A percentile compares a stretch with the other conserved stretches of the same genome.
phyloP scores from a whole-genome alignment of 2,113 vertebrate genomes.

The Poeciliopsis retropinna region DNA sequence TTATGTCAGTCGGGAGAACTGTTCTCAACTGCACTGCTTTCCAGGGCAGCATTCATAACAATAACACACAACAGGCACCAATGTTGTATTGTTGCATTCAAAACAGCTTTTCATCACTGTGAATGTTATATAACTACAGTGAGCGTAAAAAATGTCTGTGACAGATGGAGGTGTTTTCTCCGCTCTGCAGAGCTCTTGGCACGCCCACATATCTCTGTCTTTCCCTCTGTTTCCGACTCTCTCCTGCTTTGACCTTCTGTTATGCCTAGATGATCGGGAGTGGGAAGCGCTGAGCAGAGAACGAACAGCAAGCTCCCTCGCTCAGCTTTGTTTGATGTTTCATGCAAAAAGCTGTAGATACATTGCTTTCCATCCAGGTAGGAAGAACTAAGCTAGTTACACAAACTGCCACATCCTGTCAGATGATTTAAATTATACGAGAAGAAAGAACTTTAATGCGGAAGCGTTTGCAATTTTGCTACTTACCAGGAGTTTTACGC shows the following conservation, averaged over 20 bases:
- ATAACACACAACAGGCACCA: slow-evolving; percentile 34
- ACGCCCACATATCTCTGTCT: slow-evolving; percentile 62
- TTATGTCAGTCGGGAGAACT: neutral
- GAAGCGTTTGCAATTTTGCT: neutral
- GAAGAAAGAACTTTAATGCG: slow-evolving; percentile 4
- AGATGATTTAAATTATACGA: slow-evolving; percentile 20
- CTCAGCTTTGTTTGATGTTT: slow-evolving; percentile 63
- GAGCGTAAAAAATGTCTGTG: slow-evolving; percentile 62
- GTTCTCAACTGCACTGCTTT: slow-evolving; percentile 21
- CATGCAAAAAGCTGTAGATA: slow-evolving; percentile 52
- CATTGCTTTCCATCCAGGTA: slow-evolving; percentile 32
- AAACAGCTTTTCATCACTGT: slow-evolving; percentile 40
- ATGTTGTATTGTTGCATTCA: slow-evolving; percentile 44
- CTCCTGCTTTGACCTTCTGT: slow-evolving; percentile 65
- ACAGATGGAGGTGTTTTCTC: slow-evolving; percentile 71
- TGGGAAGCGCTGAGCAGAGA: slow-evolving; percentile 60
- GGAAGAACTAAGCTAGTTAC: slow-evolving; percentile 42
- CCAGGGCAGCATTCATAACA: slow-evolving; percentile 2
- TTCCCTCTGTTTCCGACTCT: slow-evolving; percentile 52
- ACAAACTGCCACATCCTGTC: slow-evolving; percentile 19
- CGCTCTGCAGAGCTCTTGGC: slow-evolving; percentile 58
- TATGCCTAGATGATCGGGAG: slow-evolving; percentile 60
- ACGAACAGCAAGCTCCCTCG: slow-evolving; percentile 52
- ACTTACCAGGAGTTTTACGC: slow-evolving; percentile 77
- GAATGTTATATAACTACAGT: slow-evolving; percentile 56